Conservation (phyloP, 2,888 invertebrate species). For the Zygogramma bicolorata region DNA sequence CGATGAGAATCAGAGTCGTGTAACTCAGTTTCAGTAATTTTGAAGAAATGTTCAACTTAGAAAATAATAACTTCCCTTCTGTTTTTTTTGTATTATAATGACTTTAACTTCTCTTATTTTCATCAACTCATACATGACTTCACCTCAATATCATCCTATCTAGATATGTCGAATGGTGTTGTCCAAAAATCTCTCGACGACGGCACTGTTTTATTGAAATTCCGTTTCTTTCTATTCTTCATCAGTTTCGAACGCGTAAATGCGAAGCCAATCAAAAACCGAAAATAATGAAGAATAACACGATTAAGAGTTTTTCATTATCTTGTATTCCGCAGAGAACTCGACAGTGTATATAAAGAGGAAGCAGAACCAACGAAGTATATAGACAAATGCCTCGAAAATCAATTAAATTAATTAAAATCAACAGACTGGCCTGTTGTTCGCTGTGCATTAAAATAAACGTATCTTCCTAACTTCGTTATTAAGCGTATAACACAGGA, state of each 20-base stretch:
- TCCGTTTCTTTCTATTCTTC: background rate
- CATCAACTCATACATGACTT: too few relatives aligned
- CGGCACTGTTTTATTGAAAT: too few relatives aligned
- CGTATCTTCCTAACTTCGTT: conserved; percentile 26
- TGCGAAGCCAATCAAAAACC: conserved; percentile 2
- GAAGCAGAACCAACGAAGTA: conserved; percentile 15
- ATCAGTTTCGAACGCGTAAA: background rate
- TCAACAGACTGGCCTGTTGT: conserved; percentile 26
- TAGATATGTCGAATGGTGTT: too few relatives aligned
- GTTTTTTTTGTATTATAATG: too few relatives aligned
- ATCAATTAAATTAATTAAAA: conserved; percentile 31
- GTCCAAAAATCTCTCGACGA: too few relatives aligned
- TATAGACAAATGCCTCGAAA: conserved; percentile 25
- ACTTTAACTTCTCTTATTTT: too few relatives aligned
- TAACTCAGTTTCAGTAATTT: too few relatives aligned
- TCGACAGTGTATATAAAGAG: conserved; percentile 20
- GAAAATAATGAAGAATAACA: conserved; percentile 10
- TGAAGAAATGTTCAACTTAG: too few relatives aligned
- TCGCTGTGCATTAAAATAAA: conserved; percentile 24
- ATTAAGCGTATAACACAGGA: conserved; percentile 22
- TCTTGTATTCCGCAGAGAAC: conserved; percentile 19
- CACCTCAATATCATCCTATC: background rate
- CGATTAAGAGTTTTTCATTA: conserved; percentile 25
- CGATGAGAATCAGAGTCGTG: too few relatives aligned
- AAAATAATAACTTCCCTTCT: too few relatives aligned